Evolutionary conservation across 2,113 vertebrate genomes (phyloP).

Genomic region (Dolichotis patagonum): DNA sequence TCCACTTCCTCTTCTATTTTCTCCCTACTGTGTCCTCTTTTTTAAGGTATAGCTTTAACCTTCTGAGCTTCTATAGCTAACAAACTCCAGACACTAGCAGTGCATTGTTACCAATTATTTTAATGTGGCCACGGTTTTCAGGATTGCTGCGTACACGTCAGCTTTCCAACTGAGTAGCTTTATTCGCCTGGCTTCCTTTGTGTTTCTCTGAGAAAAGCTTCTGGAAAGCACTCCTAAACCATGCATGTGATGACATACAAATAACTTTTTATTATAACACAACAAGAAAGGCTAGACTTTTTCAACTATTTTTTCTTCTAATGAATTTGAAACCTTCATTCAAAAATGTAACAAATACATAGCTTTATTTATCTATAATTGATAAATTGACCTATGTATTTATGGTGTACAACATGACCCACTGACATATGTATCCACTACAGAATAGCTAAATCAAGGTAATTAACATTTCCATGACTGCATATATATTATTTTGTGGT

Average conservation of each 20-base stretch:
- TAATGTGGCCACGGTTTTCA: neutral
- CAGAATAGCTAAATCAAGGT: neutral
- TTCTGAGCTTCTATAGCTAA: neutral
- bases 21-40: neutral
- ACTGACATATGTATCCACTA: no score
- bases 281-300: neutral
- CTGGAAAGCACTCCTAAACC: slow-evolving; percentile 15
- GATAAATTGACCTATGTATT: neutral
- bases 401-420: neutral
- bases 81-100: neutral
- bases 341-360: slow-evolving; percentile 28
- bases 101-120: neutral
- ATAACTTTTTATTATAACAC: slow-evolving; percentile 54
- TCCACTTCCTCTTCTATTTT: neutral
- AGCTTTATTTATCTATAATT: neutral
- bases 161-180: neutral
- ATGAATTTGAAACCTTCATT: slow-evolving; percentile 56
- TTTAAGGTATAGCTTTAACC: neutral
- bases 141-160: neutral
- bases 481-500: neutral
- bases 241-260: neutral
- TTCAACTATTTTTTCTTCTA: slow-evolving; percentile 59
- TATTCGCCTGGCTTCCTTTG: neutral
- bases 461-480: neutral
- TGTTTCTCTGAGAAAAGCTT: slow-evolving; percentile 7